Base-by-base conservation (phyloP, 92 coral and sea anemone species). In the Desmophyllum pertusum region DNA sequence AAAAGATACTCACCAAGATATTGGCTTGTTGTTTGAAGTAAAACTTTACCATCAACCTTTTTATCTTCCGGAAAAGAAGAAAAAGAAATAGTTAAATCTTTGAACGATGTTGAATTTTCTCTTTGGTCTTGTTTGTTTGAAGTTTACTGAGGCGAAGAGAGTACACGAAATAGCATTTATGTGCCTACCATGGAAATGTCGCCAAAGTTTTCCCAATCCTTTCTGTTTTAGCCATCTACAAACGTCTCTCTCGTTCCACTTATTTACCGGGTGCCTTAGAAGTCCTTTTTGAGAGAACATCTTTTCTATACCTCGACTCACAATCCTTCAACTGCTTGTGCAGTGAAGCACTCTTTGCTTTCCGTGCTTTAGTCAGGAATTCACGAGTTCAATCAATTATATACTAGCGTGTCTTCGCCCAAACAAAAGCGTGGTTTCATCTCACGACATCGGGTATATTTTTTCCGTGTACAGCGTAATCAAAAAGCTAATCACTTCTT, bases 251-350 rank as follows among this genome's bases (percentile, higher is more conserved):
- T 82, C 86, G 40, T 71, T 82, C 86, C 86, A 82, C n/a, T 57
- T 48, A 11, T 53, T 40, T 3, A 82, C 86, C n/a, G 86, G 72
- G 43, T 82, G 86, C 40, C 72, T 82, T n/a, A 72, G 86, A 2
- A 82, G 45, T 33, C 86, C 86, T 82, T 71, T 82, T 59, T 82
- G 86, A 35, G 86, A 82, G 86, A 82, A 82, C 86, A 82, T 82
- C 27, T 50, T 52, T 17, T 21, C 52, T 21, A 23, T 7, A 23
- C 18, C 45, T 7, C 61, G 18, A 25, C 15, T 35, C 29, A 10
- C 2, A 41, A 40, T 15, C 25, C 46, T 30, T 19, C 17, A 9
- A n/a, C 21, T 17, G 0, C 42, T 67, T 59, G 17, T 10, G n/a
- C 71, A 35, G n/a, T n/a, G n/a, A n/a, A 36, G 25, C 8, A 18